Percentiles rank a stretch among this genome's conserved stretches.
phyloP scores from a whole-genome alignment of 2,113 vertebrate genomes.

The Athene cunicularia region DNA sequence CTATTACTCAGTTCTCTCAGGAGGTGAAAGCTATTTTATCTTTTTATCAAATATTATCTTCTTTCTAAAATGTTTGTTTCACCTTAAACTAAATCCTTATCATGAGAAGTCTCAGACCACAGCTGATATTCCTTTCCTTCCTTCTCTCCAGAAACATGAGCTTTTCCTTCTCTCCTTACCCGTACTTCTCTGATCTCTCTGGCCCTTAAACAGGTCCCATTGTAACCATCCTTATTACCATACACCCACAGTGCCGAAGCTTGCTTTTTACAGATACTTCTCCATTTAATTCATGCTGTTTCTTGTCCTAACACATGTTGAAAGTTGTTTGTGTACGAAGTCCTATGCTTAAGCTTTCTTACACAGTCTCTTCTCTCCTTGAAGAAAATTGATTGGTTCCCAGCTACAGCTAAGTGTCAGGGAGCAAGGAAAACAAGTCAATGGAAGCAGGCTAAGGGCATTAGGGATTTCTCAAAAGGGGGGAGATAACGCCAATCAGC shows the following conservation, averaged over 20 bases:
- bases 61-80: conserved; percentile 32
- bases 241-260: not conserved
- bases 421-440: not conserved
- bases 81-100: not conserved
- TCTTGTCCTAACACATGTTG: not conserved
- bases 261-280: not conserved
- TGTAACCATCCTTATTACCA: not conserved
- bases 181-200: not conserved
- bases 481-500: not conserved
- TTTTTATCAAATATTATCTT: conserved; percentile 36
- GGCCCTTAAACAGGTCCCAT: not conserved
- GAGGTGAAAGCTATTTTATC: conserved; percentile 20
- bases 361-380: not conserved
- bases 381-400: not conserved
- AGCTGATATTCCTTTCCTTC: not conserved
- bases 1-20: not conserved
- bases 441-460: not conserved
- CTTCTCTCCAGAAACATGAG: not conserved
- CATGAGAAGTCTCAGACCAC: not conserved
- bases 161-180: not conserved
- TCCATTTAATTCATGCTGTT: not conserved
- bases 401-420: not conserved
- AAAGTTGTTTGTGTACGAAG: not conserved
- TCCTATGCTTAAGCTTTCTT: not conserved
- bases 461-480: not conserved